These are phyloP conservation scores for Tinamus guttatus DNA, from an alignment of 2,113 vertebrate genomes.

Conservation along the genomic window DNA sequence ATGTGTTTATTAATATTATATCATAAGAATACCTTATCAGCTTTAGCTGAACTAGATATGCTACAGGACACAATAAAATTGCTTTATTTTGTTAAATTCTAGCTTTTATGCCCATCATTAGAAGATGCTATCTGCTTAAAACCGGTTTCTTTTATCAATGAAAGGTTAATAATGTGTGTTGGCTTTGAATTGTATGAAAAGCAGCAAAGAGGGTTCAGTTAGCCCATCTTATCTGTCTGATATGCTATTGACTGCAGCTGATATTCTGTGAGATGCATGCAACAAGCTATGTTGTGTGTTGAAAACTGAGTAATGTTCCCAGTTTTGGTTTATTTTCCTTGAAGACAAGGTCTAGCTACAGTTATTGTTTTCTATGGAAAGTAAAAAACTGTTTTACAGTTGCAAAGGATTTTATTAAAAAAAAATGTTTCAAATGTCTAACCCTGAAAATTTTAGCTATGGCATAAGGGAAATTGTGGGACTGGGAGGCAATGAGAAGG, in stretches of 20 bases:
- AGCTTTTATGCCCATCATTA: conserved; percentile 8
- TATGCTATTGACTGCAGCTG: background rate
- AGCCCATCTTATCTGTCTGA: background rate
- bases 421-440: background rate
- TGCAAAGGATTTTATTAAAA: background rate
- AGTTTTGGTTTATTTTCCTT: conserved; percentile 7
- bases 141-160: background rate
- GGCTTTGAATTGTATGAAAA: conserved; percentile 1
- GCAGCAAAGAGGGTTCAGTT: background rate
- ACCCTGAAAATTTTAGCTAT: background rate
- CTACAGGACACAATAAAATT: background rate
- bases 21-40: background rate
- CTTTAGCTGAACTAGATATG: background rate
- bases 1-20: background rate
- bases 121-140: conserved; percentile 10
- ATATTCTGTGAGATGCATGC: background rate
- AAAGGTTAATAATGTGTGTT: conserved; percentile 23
- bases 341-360: background rate
- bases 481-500: background rate
- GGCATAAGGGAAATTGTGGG: background rate
- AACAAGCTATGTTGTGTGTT: background rate
- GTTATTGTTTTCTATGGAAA: background rate
- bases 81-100: background rate
- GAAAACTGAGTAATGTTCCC: background rate
- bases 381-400: background rate